Conservation (phyloP, 2,797 vertebrate species). For the Nannoperca obscura region DNA sequence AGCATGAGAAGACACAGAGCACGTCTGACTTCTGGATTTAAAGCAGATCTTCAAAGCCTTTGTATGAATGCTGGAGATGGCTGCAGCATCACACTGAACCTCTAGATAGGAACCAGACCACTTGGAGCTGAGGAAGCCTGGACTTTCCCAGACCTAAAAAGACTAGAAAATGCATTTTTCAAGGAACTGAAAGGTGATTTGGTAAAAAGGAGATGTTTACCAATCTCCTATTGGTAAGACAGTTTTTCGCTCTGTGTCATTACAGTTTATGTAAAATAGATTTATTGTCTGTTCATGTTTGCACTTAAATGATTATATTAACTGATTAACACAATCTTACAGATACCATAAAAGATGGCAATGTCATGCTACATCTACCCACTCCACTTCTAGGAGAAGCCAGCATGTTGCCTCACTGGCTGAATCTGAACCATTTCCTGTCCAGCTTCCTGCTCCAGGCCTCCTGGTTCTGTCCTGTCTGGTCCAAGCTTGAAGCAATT, state of each 20-base stretch:
- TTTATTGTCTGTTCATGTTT: not conserved
- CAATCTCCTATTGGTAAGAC: not conserved
- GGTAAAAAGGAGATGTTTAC: not conserved
- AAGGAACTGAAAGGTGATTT: slow-evolving; percentile 8
- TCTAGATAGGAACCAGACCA: slow-evolving; percentile 75
- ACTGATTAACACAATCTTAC: not conserved
- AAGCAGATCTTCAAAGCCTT: slow-evolving; percentile 72
- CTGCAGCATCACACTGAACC: slow-evolving; percentile 64
- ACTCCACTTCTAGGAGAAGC: slow-evolving; percentile 24
- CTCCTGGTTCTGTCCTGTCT: slow-evolving; percentile 78
- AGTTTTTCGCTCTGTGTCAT: not conserved
- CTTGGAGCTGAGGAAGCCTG: slow-evolving; percentile 50
- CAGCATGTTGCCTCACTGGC: slow-evolving; percentile 61
- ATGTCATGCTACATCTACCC: slow-evolving; percentile 32
- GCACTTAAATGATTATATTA: not conserved
- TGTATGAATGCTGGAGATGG: slow-evolving; percentile 44
- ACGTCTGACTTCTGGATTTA: slow-evolving; percentile 66
- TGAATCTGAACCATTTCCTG: slow-evolving; percentile 83
- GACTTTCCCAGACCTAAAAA: slow-evolving; percentile 21
- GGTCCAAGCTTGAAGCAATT: slow-evolving; percentile 85
- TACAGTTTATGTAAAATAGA: not conserved
- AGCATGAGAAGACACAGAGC: slow-evolving; percentile 59
- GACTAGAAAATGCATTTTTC: slow-evolving; percentile 28
- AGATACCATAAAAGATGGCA: slow-evolving; percentile 1
- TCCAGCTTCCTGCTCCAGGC: slow-evolving; percentile 76